phyloP scores from a whole-genome alignment of 2,888 invertebrate species.

The Lydus trimaculatus region DNA sequence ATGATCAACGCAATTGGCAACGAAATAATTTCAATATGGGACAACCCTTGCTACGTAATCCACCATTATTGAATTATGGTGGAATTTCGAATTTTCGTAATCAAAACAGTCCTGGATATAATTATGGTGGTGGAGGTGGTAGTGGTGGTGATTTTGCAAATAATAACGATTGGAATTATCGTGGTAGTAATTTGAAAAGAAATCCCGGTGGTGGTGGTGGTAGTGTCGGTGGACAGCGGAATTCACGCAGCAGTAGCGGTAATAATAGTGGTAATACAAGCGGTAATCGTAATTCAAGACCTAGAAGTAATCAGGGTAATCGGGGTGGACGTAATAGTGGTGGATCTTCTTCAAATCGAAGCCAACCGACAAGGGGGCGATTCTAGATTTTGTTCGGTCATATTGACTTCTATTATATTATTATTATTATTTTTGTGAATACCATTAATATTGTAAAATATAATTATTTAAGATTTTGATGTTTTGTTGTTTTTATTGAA shows the following conservation, averaged over 20 bases:
- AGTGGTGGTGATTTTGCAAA: conserved; percentile 8
- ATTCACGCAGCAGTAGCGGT: conserved; percentile 18
- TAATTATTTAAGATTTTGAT: conserved; percentile 18
- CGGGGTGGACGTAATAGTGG: conserved; percentile 31
- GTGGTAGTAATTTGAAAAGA: conserved; percentile 22
- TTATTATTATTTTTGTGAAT: conserved; percentile 9
- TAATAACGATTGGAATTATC: conserved; percentile 33
- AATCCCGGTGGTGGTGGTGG: conserved; percentile 12
- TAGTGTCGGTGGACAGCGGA: conserved; percentile 21
- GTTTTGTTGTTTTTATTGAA: neutral
- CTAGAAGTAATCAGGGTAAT: conserved; percentile 14
- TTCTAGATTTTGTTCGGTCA: conserved; percentile 23
- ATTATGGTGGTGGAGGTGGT: conserved; percentile 13
- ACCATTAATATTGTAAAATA: conserved; percentile 14
- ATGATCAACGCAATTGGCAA: conserved; percentile 59
- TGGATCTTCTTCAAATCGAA: conserved; percentile 19
- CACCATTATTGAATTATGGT: conserved; percentile 11
- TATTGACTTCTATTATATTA: too few species aligned
- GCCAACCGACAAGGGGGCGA: conserved; percentile 24
- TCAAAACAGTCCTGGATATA: conserved; percentile 7
- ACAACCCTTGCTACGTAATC: conserved; percentile 11
- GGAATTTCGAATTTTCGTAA: conserved; percentile 14
- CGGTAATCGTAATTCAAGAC: conserved; percentile 4
- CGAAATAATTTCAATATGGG: conserved; percentile 40
- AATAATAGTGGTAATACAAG: conserved; percentile 13